phyloP scores from a whole-genome alignment of 2,113 vertebrate genomes.

The Vireo altiloquus region DNA sequence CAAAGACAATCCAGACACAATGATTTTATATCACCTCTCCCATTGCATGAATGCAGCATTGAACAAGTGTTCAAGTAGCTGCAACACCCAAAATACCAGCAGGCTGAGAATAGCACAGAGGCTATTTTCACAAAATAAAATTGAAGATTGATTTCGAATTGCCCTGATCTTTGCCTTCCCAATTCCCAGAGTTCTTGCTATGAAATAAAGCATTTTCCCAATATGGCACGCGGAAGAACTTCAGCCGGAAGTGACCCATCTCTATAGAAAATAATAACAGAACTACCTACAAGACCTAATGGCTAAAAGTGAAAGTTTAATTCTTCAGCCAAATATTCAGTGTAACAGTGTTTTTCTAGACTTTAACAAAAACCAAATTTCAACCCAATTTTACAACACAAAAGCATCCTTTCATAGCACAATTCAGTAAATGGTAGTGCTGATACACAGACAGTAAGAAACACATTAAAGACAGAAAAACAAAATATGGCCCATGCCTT shows the following conservation, averaged over 20 bases:
- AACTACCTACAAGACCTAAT: not conserved
- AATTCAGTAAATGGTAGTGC: not conserved
- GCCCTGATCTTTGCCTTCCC: not conserved
- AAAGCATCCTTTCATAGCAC: not conserved
- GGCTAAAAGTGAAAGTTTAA: not conserved
- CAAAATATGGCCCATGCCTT: not conserved
- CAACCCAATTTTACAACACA: not conserved
- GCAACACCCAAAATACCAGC: not conserved
- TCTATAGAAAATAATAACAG: not conserved
- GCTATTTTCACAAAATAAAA: not conserved
- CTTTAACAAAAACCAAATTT: not conserved
- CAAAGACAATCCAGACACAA: not conserved
- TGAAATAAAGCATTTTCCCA: not conserved
- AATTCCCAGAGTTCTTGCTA: not conserved
- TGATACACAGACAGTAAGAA: not conserved
- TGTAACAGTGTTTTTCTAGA: not conserved
- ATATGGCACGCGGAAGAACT: not conserved
- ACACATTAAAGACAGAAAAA: accelerated
- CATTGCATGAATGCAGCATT: not conserved
- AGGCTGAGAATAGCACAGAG: not conserved
- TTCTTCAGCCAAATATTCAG: not conserved
- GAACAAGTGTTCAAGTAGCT: not conserved
- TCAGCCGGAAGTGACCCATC: not conserved
- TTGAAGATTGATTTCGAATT: not conserved
- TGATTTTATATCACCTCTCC: not conserved